These are phyloP conservation scores for Drosophila pseudoananassae DNA, from an alignment of 1,140 invertebrate species.

Conservation along the genomic window DNA sequence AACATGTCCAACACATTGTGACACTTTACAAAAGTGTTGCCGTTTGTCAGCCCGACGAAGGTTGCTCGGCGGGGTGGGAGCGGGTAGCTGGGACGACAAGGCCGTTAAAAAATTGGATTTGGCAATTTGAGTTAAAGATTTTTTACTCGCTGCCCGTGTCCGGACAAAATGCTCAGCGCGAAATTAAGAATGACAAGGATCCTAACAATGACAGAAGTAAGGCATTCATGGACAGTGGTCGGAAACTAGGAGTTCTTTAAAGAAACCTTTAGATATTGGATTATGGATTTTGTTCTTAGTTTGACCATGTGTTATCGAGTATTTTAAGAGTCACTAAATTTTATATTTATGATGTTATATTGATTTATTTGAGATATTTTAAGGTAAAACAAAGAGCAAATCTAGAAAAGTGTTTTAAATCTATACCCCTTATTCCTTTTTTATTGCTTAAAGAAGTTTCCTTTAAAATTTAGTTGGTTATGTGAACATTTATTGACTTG, in stretches of 20 bases:
- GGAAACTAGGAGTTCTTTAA: neutral
- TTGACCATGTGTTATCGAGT: too few relatives aligned
- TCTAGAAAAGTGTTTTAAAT: too few relatives aligned
- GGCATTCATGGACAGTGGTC: constrained; percentile 43
- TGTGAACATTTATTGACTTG: too few relatives aligned
- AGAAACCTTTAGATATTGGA: too few relatives aligned
- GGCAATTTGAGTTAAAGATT: constrained; percentile 77
- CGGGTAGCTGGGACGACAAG: constrained; percentile 3
- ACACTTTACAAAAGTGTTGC: constrained; percentile 74
- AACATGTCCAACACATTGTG: constrained; percentile 64
- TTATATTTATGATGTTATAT: too few relatives aligned
- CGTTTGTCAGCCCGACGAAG: constrained; percentile 62
- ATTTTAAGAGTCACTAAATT: too few relatives aligned
- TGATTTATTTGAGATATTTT: too few relatives aligned
- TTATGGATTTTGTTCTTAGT: too few relatives aligned
- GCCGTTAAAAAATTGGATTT: constrained; percentile 66
- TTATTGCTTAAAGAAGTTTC: too few relatives aligned
- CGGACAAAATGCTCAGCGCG: constrained; percentile 26
- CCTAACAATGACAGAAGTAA: constrained; percentile 37
- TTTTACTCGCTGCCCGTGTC: constrained; percentile 29
- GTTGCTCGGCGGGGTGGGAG: neutral
- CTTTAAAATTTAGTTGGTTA: too few relatives aligned
- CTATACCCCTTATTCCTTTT: too few relatives aligned
- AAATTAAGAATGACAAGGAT: constrained; percentile 78
- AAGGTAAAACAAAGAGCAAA: too few relatives aligned